Evolutionary conservation across 1,140 invertebrate genomes (phyloP), one percentile per base, ranked within the genome.

Genomic region (Octopus sinensis): DNA sequence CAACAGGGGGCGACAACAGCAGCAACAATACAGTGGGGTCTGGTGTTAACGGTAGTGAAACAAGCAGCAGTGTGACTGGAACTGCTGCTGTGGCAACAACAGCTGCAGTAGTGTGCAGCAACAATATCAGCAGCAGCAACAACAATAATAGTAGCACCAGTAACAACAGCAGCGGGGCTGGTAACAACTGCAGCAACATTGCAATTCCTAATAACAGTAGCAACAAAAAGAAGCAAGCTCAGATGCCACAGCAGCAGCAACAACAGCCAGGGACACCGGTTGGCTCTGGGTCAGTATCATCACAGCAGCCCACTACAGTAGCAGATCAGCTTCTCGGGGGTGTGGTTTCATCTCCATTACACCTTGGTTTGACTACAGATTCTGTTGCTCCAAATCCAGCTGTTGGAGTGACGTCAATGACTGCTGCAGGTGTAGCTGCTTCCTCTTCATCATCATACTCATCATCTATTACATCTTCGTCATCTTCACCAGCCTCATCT

Each of bases 401-500:
- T 84, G 85, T 84, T 78, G 54, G 80, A 54, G 13, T 79, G 62
- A 78, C 56, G 4, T 80, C 71, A 7, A 6, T 53, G 6, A 53
- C 43, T 43, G 81, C 78, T 23, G 83, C 79, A 52, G 82, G 80
- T 79, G 53, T 9, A 71, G 56, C 62, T 12, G 83, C 81, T 76
- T 56, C 75, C 17, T 78, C 78, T 53, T 62, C 62, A 79, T 56
- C 78, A 53, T 80, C 54, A 6, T 80, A 79, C 43, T 75, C 79
- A 13, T 77, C 79, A 13, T 79, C 73, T 30, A 23, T 80, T 13
- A 79, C 81, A n/a, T 76, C 83, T 13, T 82, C 80, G 54, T 54
- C 84, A 51, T 78, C 76, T 13, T 75, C 82, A 78, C 78, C 82
- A 17, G 82, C 86, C 81, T 85, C 87, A 73, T 81, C 86, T 79